Conservation (phyloP, 2,888 invertebrate genomes). For the Caenorhabditis uteleia region DNA sequence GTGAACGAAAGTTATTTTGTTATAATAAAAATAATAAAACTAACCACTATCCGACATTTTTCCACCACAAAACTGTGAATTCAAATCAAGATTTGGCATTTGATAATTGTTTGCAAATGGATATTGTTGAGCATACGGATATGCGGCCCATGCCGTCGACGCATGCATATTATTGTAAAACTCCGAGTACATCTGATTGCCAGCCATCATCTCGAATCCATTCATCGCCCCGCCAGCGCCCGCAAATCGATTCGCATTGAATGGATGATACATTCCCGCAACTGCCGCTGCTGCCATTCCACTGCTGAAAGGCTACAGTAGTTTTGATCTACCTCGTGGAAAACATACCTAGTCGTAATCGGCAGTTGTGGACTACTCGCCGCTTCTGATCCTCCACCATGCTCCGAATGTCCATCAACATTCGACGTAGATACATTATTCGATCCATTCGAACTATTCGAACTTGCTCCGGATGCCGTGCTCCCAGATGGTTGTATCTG, state of each 20-base stretch:
- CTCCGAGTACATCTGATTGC: slow-evolving; percentile 38
- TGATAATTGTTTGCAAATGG: slow-evolving; percentile 19
- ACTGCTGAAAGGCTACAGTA: neutral
- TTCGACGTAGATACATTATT: neutral
- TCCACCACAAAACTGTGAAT: too few relatives aligned
- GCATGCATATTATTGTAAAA: slow-evolving; percentile 31
- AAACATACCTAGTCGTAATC: slow-evolving; percentile 20
- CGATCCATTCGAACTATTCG: neutral
- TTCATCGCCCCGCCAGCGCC: slow-evolving; percentile 3
- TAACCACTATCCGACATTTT: too few relatives aligned
- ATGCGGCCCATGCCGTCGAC: slow-evolving; percentile 9
- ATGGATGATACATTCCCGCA: slow-evolving; percentile 9
- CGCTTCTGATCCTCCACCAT: slow-evolving; percentile 23
- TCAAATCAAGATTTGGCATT: slow-evolving; percentile 4
- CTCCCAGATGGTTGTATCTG: neutral
- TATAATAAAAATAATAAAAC: neutral
- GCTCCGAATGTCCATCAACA: slow-evolving; percentile 1
- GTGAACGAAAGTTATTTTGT: too few relatives aligned
- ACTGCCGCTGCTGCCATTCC: neutral
- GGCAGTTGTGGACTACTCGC: slow-evolving; percentile 24
- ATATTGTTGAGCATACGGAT: slow-evolving; percentile 32
- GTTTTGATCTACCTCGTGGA: neutral
- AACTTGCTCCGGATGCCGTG: neutral
- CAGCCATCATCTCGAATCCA: slow-evolving; percentile 49
- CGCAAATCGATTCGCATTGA: slow-evolving; percentile 7